Conservation (phyloP, 2,888 invertebrate genomes). For the Cheilosia vulpina region DNA sequence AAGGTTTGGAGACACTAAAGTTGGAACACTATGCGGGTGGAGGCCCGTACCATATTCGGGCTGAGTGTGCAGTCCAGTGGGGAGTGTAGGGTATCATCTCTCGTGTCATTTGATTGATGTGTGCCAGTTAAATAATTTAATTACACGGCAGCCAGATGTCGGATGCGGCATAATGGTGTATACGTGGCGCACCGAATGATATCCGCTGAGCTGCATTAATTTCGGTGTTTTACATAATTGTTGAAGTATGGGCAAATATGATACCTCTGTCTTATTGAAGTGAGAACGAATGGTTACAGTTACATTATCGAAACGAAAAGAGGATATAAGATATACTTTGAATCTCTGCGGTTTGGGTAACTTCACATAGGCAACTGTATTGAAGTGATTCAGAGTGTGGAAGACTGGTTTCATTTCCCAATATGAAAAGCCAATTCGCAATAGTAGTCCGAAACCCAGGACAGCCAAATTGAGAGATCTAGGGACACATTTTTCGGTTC, state of each 20-base stretch:
- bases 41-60: background rate
- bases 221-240: slow-evolving; percentile 61
- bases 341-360: too few relatives aligned
- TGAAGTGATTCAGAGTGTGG: too few relatives aligned
- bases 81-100: slow-evolving; percentile 63
- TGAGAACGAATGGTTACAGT: too few relatives aligned
- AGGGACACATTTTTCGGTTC: too few relatives aligned
- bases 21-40: background rate
- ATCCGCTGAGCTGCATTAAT: slow-evolving; percentile 10
- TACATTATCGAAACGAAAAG: too few relatives aligned
- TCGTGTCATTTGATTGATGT: slow-evolving; percentile 74
- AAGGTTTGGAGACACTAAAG: slow-evolving; percentile 39
- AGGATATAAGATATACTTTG: too few relatives aligned
- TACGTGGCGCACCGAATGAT: background rate
- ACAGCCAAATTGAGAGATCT: too few relatives aligned
- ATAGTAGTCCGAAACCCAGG: too few relatives aligned
- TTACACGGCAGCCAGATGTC: slow-evolving; percentile 70
- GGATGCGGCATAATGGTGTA: slow-evolving; percentile 25
- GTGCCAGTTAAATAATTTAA: slow-evolving; percentile 75
- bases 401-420: too few relatives aligned
- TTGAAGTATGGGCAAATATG: slow-evolving; percentile 50
- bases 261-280: background rate
- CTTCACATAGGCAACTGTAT: too few relatives aligned
- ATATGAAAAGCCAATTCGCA: too few relatives aligned
- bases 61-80: slow-evolving; percentile 28